phyloP scores from a whole-genome alignment of 2,888 invertebrate species.

The Serripes groenlandicus region DNA sequence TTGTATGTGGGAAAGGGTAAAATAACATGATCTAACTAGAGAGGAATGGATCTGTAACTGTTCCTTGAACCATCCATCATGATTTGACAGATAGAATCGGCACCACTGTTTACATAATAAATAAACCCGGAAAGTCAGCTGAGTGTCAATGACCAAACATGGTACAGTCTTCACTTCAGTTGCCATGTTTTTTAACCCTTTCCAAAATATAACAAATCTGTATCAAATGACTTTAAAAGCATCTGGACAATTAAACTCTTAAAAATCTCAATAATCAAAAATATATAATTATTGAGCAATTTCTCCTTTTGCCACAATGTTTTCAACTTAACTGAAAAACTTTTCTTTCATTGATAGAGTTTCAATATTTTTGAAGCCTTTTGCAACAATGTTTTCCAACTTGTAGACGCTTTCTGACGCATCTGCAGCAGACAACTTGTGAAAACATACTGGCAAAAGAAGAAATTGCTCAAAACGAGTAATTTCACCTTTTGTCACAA shows the following conservation, averaged over 20 bases:
- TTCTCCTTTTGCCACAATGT: no score
- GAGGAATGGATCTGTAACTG: no score
- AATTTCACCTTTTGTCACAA: not conserved
- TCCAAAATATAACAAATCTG: not conserved
- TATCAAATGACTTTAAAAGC: not conserved
- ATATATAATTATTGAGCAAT: no score
- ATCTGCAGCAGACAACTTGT: not conserved
- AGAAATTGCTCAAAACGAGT: not conserved
- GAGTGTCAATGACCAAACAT: conserved; percentile 7
- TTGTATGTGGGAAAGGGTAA: no score
- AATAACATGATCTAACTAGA: no score
- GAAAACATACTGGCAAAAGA: not conserved
- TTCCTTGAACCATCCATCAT: conserved; percentile 7
- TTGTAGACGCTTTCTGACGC: not conserved
- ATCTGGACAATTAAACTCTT: not conserved
- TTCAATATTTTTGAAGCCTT: not conserved
- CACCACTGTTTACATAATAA: conserved; percentile 23
- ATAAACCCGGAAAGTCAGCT: conserved; percentile 13
- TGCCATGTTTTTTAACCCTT: no score
- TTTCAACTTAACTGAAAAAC: no score
- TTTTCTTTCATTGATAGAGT: not conserved
- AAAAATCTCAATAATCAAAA: no score
- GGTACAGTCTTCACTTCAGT: not conserved
- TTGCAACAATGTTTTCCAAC: not conserved
- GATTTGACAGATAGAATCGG: conserved; percentile 12